phyloP scores from a whole-genome alignment of 2,113 vertebrate genomes.

The Oryzias celebensis region DNA sequence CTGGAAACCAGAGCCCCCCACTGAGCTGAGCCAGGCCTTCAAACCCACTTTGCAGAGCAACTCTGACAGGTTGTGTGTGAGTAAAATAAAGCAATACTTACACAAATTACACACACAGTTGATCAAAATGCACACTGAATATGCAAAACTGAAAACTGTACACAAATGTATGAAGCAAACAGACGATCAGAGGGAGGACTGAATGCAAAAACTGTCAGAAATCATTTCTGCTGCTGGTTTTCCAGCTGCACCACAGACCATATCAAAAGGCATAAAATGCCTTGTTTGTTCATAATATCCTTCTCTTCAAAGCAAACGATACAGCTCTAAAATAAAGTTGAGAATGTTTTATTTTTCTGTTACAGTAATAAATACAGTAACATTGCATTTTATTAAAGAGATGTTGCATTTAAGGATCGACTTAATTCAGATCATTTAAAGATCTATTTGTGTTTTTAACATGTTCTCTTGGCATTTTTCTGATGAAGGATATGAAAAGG shows the following conservation, averaged over 20 bases:
- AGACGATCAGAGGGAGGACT: constrained; percentile 10
- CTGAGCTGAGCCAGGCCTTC: constrained; percentile 36
- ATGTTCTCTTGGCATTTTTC: no score
- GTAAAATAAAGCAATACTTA: constrained; percentile 3
- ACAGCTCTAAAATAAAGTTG: constrained; percentile 9
- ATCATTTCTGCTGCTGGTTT: no score
- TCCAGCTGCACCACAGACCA: neutral
- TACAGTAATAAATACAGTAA: no score
- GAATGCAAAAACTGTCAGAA: neutral
- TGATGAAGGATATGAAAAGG: no score
- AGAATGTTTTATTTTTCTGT: neutral
- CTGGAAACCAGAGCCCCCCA: constrained; percentile 10
- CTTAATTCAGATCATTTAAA: no score
- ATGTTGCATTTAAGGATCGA: no score
- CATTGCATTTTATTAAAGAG: no score
- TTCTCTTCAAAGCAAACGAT: constrained; percentile 12
- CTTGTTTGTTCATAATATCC: neutral
- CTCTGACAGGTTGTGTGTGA: constrained; percentile 57
- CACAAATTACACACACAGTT: neutral
- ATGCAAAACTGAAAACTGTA: neutral
- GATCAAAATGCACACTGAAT: constrained; percentile 12
- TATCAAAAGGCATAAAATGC: neutral
- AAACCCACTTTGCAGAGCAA: constrained; percentile 28
- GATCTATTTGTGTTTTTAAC: no score
- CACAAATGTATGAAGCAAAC: constrained; percentile 2